These are phyloP conservation scores for Paramuricea clavata DNA, from an alignment of 92 coral and sea anemone species.

Conservation along the genomic window DNA sequence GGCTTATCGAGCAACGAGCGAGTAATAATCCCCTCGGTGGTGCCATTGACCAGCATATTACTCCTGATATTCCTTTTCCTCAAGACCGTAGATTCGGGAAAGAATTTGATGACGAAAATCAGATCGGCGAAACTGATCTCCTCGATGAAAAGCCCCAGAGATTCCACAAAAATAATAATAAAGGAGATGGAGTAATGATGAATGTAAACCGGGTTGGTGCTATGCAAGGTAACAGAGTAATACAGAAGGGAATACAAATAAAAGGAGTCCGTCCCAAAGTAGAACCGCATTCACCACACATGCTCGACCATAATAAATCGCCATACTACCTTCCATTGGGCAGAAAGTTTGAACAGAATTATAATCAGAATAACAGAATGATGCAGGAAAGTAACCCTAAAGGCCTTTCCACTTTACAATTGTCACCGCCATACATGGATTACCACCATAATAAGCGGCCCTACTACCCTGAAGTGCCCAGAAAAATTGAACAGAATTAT, in stretches of 20 bases:
- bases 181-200: neutral
- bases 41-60: neutral
- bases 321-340: neutral
- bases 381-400: neutral
- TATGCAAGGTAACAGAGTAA: too few relatives aligned
- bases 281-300: neutral
- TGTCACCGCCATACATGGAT: neutral
- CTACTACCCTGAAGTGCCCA: neutral
- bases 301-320: neutral
- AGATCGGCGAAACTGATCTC: neutral
- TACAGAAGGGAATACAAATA: too few relatives aligned
- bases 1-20: neutral
- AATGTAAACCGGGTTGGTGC: neutral
- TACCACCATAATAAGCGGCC: neutral
- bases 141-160: neutral
- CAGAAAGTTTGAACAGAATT: neutral
- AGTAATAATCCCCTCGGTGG: neutral
- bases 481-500: too few relatives aligned
- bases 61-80: neutral
- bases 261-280: too few relatives aligned
- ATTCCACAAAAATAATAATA: neutral
- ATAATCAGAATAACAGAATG: neutral
- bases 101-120: neutral
- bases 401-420: neutral
- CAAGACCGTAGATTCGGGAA: neutral